Base-by-base conservation (phyloP, 2,113 vertebrate species). In the Stigmatopora argus region DNA sequence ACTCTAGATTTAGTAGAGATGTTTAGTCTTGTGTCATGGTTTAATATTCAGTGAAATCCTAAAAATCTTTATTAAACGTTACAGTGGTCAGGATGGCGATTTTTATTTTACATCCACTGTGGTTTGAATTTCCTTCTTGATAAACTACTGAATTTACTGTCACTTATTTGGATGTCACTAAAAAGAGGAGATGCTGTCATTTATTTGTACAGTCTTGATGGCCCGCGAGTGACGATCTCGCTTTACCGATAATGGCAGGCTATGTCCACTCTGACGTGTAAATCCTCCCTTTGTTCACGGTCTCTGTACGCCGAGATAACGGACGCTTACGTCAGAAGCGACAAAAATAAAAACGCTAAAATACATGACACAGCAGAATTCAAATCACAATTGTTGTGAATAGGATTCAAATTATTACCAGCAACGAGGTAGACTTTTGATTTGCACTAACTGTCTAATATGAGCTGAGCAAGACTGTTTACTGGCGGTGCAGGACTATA, bases 301-400 rank as follows among this genome's bases (percentile, higher is more conserved):
- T 71, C 46, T 56, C 83, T 90, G 86, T 68, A 59, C 68, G 62
- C 65, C 2, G 48, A 85, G 89, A 90, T 90, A 90, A 90, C 67
- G 62, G n/a, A 44, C 17, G 13, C 18, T 53, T 74, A 70, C 71
- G 76, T 88, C 78, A 86, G 6, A 1, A 13, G 44, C 15, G 8
- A 62, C 45, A 41, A 69, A 80, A 66, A 70, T 64, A 45, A 45
- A 34, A 62, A 55, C 45, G 35, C 67, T 62, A 78, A 69, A 15
- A 34, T 8, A 53, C 21, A 4, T 41, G 70, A 61, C 13, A 15
- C 21, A 2, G 5, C 23, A 60, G 4, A 44, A 55, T n/a, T 31
- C 15, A 47, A 46, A 63, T 21, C 21, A 47, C 21, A 31, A 18
- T 19, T 2, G 17, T 38, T 38, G 8, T 8, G 6, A 49, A n/a